Base-by-base conservation (phyloP, 2,113 vertebrate genomes). In the Eulacestoma nigropectus region DNA sequence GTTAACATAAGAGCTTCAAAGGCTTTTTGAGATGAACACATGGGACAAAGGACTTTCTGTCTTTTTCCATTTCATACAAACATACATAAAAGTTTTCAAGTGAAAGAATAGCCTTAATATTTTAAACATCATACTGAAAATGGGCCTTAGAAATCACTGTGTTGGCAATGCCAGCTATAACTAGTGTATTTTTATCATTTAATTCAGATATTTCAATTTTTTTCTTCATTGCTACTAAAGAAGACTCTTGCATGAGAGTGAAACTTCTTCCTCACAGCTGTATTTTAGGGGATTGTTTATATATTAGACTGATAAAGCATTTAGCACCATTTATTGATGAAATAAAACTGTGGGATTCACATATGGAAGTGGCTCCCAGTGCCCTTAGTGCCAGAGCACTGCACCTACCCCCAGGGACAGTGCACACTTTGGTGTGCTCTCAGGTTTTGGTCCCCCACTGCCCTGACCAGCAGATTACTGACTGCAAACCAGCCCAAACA, bases 1-100 rank as follows among this genome's bases (percentile, higher is more conserved):
- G 88, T 89, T 93, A 95, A 96, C 57, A 6, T 37, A 88, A 86
- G 59, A 27, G 37, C 75, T 92, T 96, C 95, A 95, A 95, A 94
- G 55, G 42, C 42, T 92, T 92, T 88, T 70, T 1, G 5, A 74
- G 46, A 86, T 33, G 46, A 94, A 90, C 75, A 83, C 55, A 84
- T 70, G 72, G 67, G 33, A 87, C 44, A 68, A 62, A 68, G 9
- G 60, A 91, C 42, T 93, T 93, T 8, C n/a, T 65, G 83, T 73
- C 72, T 96, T 70, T 85, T 95, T 93, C 62, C 44, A 49, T 65
- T 77, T 88, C 63, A 73, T 50, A 65, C n/a, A 80, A 77, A 76
- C 55, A 65, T 13, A 90, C 82, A 91, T 89, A 65, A 92, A 86
- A 72, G n/a, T 9, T 65, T 94, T 80, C 83, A 70, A 80, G n/a